A percentile compares a stretch with the other conserved stretches of the same genome.
Conservation (phyloP, 2,888 invertebrate genomes). For the Apotomis betuletana region DNA sequence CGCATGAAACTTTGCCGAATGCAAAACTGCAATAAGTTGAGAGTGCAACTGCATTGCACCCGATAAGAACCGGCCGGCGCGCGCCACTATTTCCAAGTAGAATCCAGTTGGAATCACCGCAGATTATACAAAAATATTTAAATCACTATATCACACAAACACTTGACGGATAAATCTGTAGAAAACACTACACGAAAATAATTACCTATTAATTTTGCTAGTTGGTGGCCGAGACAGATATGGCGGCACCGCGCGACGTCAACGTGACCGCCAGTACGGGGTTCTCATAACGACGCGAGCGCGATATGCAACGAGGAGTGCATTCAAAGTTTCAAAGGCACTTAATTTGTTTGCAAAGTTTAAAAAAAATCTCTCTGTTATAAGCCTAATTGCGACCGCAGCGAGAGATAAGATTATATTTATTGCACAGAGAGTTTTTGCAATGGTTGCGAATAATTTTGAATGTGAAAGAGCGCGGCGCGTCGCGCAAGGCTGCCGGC, state of each 20-base stretch:
- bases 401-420: constrained; percentile 70
- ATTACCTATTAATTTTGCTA: constrained; percentile 85
- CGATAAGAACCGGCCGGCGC: constrained; percentile 84
- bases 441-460: constrained; percentile 83
- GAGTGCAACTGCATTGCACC: constrained; percentile 84
- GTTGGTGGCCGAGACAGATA: constrained; percentile 86
- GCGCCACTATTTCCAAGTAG: constrained; percentile 78
- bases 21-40: constrained; percentile 84
- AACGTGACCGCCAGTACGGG: constrained; percentile 88
- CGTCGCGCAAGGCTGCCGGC: constrained; percentile 84
- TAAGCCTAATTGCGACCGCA: constrained; percentile 71
- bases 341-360: constrained; percentile 68
- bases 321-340: constrained; percentile 82
- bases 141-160: constrained; percentile 73
- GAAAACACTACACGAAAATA: constrained; percentile 79
- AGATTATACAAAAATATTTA: constrained; percentile 60
- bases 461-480: constrained; percentile 84
- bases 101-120: constrained; percentile 75
- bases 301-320: constrained; percentile 86
- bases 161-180: constrained; percentile 67
- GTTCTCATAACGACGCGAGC: constrained; percentile 92
- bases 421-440: constrained; percentile 84
- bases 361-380: constrained; percentile 72
- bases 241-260: constrained; percentile 87
- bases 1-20: constrained; percentile 79